These are phyloP conservation scores for Tiphia femorata DNA, from an alignment of 2,888 invertebrate species.

Conservation along the genomic window DNA sequence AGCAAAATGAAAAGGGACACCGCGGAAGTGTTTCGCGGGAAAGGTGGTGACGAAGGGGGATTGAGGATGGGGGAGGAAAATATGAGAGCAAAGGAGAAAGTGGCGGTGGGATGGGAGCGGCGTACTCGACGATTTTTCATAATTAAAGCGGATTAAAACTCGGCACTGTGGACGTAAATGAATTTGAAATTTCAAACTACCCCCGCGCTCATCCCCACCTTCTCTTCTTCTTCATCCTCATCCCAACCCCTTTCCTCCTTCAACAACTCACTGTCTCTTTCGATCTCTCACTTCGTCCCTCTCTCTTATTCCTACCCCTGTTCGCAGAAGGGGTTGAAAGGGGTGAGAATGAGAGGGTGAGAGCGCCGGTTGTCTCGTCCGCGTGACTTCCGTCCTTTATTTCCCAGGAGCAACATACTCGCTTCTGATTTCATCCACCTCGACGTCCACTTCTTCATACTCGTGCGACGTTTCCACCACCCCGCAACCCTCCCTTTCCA, in stretches of 20 bases:
- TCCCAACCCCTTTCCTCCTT: neutral
- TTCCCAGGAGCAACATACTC: slow-evolving; percentile 58
- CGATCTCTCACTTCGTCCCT: slow-evolving; percentile 12
- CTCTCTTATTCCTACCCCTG: neutral
- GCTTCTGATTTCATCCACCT: slow-evolving; percentile 41
- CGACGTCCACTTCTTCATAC: slow-evolving; percentile 18
- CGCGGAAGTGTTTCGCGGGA: no score
- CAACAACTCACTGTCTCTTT: slow-evolving; percentile 7
- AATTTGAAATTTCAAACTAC: slow-evolving; percentile 61
- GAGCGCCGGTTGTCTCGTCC: slow-evolving; percentile 42
- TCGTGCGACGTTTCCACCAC: slow-evolving; percentile 4
- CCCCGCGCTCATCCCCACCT: slow-evolving; percentile 19
- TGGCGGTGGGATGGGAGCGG: slow-evolving; percentile 12
- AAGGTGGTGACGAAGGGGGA: neutral
- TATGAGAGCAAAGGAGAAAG: slow-evolving; percentile 19
- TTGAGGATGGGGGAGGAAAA: slow-evolving; percentile 7
- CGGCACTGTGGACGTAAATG: slow-evolving; percentile 50
- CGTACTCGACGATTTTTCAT: slow-evolving; percentile 47
- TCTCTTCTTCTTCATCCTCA: no score
- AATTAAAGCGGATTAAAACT: slow-evolving; percentile 57
- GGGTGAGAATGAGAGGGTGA: slow-evolving; percentile 9
- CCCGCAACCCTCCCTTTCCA: no score
- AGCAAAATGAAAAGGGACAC: slow-evolving; percentile 13
- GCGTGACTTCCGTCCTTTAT: slow-evolving; percentile 55
- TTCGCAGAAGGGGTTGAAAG: slow-evolving; percentile 7